Conservation (phyloP, 1,140 invertebrate species). For the Lasioglossum baleicum region DNA sequence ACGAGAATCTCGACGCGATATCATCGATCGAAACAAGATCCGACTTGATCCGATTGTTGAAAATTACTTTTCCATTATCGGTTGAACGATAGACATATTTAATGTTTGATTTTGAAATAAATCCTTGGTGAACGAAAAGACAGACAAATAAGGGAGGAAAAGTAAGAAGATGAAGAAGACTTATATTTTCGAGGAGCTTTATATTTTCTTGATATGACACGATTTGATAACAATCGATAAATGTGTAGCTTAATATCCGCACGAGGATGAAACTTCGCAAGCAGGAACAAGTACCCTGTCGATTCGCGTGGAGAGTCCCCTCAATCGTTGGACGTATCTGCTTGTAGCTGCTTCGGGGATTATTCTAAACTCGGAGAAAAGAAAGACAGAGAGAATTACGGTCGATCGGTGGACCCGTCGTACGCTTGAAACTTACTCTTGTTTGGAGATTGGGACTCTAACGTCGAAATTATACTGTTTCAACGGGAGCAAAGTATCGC, state of each 20-base stretch:
- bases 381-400: no score
- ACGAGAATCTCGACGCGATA: constrained; percentile 8
- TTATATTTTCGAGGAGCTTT: no score
- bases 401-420: no score
- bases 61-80: no score
- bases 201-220: no score
- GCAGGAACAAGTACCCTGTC: constrained; percentile 49
- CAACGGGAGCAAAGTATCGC: neutral
- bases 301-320: constrained; percentile 29
- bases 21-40: constrained; percentile 29
- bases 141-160: no score
- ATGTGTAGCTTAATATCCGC: neutral
- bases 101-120: no score
- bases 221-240: no score
- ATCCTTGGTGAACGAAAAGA: no score
- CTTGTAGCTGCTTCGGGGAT: neutral
- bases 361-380: neutral
- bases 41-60: neutral
- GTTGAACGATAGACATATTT: no score
- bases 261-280: constrained; percentile 15
- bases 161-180: no score
- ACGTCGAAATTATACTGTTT: constrained; percentile 29
- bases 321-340: constrained; percentile 15
- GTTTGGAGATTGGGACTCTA: constrained; percentile 4
- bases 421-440: constrained; percentile 29